Evolutionary conservation across 2,113 vertebrate genomes (phyloP), one percentile per base, ranked within the genome.

Genomic region (Clarias magur): DNA sequence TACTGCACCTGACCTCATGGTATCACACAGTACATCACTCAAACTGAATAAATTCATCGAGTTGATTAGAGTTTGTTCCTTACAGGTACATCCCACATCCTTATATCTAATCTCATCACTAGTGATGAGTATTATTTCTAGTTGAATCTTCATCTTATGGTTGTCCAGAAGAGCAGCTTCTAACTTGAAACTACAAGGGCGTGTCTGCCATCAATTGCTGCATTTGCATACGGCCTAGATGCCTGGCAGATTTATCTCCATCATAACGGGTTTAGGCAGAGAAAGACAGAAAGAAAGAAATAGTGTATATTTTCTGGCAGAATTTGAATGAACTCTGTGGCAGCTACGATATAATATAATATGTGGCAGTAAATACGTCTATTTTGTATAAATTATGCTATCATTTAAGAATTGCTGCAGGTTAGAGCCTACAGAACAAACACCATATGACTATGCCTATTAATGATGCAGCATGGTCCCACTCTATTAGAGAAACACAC

Each of bases 141-240:
- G 1, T 56, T 30, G 34, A 56, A 63, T 13, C 6, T 19, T 81
- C 34, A 19, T 34, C 23, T 73, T 73, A 34, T 48, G 9, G 70
- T 23, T 48, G 70, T 73, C 42, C 34, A 38, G 70, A 42, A 21
- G 67, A 73, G 70, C 19, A 38, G 30, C 68, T 70, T 70, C 16
- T 38, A 38, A 38, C 30, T 34, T 70, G 16, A 70, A 9, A 30
- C 68, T 70, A 70, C 68, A 70, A 70, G 25, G 56, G 30, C 17
- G 83, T 27, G 68, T 75, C 70, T 85, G 57, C 57, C 73, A 73
- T 85, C 83, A 62, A 16, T 27, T 34, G 65, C 17, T 73, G 34
- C 23, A 48, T 85, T 62, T 62, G 83, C 83, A 85, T 75, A 76
- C 60, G 83, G 83, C 57, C 57, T 42, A n/a, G 70, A 85, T 48